These are phyloP conservation scores for Leptinotarsa juncta DNA, from an alignment of 2,888 invertebrate species.

Conservation along the genomic window DNA sequence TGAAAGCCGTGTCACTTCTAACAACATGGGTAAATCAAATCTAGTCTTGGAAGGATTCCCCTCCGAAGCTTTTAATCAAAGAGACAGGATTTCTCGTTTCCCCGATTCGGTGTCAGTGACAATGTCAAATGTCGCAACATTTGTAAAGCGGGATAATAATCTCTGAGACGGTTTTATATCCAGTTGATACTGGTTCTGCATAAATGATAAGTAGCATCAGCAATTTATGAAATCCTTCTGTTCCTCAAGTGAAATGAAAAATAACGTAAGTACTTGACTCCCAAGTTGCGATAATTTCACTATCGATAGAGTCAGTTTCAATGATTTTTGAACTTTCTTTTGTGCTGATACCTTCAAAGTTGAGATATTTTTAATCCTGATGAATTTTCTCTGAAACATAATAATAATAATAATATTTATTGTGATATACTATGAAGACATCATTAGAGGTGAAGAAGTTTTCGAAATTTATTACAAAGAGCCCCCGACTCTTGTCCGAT, in stretches of 20 bases:
- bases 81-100: conserved; percentile 49
- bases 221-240: not conserved
- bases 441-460: no score
- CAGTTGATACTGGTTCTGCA: conserved; percentile 20
- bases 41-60: conserved; percentile 24
- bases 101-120: conserved; percentile 50
- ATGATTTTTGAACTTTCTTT: no score
- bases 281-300: no score
- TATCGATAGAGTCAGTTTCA: no score
- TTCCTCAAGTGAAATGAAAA: not conserved
- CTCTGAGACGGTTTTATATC: conserved; percentile 41
- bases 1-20: conserved; percentile 8
- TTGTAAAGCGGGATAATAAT: conserved; percentile 58
- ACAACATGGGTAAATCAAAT: conserved; percentile 18
- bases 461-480: no score
- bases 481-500: no score
- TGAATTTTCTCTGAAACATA: no score
- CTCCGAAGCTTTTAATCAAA: conserved; percentile 55
- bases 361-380: no score
- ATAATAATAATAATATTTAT: no score
- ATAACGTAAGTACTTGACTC: not conserved
- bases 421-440: no score
- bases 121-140: conserved; percentile 57
- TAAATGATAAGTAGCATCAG: conserved; percentile 9
- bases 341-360: no score